Base-by-base conservation (phyloP, 1,140 invertebrate species). In the Drosophila nannoptera region DNA sequence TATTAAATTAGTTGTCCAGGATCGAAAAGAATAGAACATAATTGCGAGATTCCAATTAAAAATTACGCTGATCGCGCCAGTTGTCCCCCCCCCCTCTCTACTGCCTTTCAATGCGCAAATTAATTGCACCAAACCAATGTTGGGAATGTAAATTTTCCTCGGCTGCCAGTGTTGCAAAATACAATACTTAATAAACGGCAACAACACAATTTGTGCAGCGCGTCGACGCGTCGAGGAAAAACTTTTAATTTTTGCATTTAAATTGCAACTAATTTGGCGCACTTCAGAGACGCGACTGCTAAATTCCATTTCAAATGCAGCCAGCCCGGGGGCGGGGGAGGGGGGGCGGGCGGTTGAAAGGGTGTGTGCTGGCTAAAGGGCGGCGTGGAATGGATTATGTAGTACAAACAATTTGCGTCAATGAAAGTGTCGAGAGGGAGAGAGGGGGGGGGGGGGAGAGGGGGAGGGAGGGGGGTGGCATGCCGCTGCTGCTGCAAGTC, bases 201-300 rank as follows among this genome's bases (percentile, higher is more conserved):
- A 52, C 35, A 56, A 52, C 56, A 52, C 56, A 61, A 16, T 54
- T 54, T 33, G 3, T 8, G 32, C 40, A 12, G 42, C 29, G 12
- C 31, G 43, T 16, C 40, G 31, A 50, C n/a, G 49, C 12, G 46
- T 43, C 38, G 14, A 36, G 35, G 22, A 14, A 64, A 70, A 83
- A 66, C 84, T 83, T 69, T 73, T 76, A 83, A 83, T 78, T 84
- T 77, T 60, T 72, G 67, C 56, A 69, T 73, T 84, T 81, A 84
- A 84, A 84, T 84, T 86, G 80, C 80, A 84, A 86, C 80, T 84
- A 81, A 84, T 86, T 84, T 86, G 63, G 69, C 54, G 69, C 66
- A 69, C 64, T 68, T 69, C 50, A 67, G 33, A 22, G 38, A 63
- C 45, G 43, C 45, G 29, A n/a, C 53, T 43, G 52, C 53, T 62